These are phyloP conservation scores for Ips nitidus DNA, from an alignment of 1,140 invertebrate genomes.

Conservation along the genomic window DNA sequence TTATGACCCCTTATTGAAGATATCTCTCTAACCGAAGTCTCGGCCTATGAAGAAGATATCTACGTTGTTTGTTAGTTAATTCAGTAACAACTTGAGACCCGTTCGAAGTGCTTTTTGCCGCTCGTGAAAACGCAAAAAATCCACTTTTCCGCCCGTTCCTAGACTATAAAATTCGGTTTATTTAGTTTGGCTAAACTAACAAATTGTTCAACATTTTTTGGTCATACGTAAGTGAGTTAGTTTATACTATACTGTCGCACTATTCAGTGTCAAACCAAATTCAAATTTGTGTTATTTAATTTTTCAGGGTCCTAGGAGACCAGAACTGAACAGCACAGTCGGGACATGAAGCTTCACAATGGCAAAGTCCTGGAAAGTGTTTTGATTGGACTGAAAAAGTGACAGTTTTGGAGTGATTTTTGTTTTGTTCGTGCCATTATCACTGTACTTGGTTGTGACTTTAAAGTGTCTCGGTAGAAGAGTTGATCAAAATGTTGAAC, in stretches of 20 bases:
- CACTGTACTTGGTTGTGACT: not conserved
- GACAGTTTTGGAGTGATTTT: not conserved
- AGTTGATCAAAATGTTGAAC: constrained; percentile 63
- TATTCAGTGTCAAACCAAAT: no score
- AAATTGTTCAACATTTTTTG: no score
- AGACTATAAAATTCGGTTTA: no score
- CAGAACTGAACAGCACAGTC: no score
- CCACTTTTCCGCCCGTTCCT: no score
- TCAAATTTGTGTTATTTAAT: no score
- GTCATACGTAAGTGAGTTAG: no score
- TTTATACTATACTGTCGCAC: no score
- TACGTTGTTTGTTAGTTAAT: constrained; percentile 10
- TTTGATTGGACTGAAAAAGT: constrained; percentile 3
- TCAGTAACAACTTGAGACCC: constrained; percentile 9
- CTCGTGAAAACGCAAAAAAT: constrained; percentile 1
- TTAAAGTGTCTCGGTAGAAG: not conserved
- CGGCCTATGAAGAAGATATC: constrained; percentile 31
- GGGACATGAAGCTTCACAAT: no score
- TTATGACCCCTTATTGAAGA: constrained; percentile 33
- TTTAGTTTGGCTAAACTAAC: no score
- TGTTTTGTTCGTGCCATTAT: not conserved
- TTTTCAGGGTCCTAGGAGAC: no score
- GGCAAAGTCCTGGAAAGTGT: constrained; percentile 17
- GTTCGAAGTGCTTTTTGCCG: constrained; percentile 3
- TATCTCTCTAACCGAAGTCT: constrained; percentile 21